A percentile compares a stretch with the other conserved stretches of the same genome.
Conservation (phyloP, 35 echinoderm and acorn worm species). For the Hemicentrotus pulcherrimus region DNA sequence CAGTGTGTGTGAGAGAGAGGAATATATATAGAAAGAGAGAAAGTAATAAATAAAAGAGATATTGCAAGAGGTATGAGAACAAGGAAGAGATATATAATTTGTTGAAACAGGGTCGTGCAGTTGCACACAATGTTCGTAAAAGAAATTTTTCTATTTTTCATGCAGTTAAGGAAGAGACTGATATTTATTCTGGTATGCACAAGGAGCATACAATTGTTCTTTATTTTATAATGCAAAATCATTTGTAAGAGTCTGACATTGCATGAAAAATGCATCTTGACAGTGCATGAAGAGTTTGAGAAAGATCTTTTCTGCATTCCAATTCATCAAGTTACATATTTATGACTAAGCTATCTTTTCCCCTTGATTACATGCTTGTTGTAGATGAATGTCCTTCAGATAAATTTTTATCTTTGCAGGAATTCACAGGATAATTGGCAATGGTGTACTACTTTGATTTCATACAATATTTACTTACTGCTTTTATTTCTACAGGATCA, state of each 20-base stretch:
- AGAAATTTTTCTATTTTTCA: too few relatives aligned
- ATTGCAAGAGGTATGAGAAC: background rate
- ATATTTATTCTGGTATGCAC: background rate
- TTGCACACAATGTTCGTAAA: too few relatives aligned
- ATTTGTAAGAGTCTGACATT: background rate
- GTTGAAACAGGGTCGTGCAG: too few relatives aligned
- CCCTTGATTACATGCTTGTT: background rate
- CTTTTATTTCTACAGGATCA: background rate
- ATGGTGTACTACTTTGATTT: background rate
- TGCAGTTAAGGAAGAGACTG: too few relatives aligned
- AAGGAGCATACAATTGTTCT: background rate
- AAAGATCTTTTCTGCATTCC: background rate
- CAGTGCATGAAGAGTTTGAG: background rate
- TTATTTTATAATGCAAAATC: background rate
- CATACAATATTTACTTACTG: background rate
- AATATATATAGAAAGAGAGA: background rate
- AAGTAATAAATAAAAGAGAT: background rate
- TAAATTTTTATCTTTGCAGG: background rate
- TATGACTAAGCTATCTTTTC: background rate
- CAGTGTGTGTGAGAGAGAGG: background rate
- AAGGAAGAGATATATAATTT: background rate
- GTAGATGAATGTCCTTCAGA: background rate
- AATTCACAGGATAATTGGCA: background rate
- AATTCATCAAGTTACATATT: background rate
- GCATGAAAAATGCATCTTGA: background rate